A percentile compares a stretch with the other conserved stretches of the same genome.
phyloP scores from a whole-genome alignment of 2,113 vertebrate genomes.

The Rhagologus leucostigma region DNA sequence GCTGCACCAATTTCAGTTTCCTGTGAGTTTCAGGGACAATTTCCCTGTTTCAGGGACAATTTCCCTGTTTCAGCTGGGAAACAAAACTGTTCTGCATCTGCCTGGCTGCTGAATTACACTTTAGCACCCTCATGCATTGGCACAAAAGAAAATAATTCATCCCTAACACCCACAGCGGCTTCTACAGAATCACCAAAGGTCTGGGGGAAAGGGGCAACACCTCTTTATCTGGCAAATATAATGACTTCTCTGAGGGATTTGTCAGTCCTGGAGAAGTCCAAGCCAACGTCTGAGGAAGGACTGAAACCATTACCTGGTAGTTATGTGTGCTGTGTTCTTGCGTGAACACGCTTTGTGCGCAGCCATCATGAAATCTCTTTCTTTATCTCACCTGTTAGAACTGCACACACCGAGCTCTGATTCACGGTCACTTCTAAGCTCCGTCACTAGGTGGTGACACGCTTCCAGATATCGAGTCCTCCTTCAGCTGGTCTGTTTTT shows the following conservation, averaged over 20 bases:
- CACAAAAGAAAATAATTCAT: neutral
- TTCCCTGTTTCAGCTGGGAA: neutral
- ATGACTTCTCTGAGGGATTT: neutral
- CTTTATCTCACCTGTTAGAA: neutral
- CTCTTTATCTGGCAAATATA: neutral
- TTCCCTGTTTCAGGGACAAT: neutral
- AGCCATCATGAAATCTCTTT: neutral
- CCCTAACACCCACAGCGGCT: neutral
- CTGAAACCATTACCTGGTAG: neutral
- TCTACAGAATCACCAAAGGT: neutral
- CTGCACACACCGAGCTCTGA: neutral
- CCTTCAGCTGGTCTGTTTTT: neutral
- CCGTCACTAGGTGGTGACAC: constrained; percentile 50
- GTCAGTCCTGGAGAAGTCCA: neutral
- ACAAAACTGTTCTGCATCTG: neutral
- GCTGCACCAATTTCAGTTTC: neutral
- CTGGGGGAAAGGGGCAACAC: neutral
- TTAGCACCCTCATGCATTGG: neutral
- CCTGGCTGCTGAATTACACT: neutral
- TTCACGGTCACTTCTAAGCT: neutral
- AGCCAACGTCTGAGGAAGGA: neutral
- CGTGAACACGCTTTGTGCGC: neutral
- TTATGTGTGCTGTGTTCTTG: neutral
- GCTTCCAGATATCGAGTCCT: neutral
- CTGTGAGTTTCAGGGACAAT: accelerated